These are phyloP conservation scores for Acanthosepion lycidas DNA, from an alignment of 2,888 invertebrate species.

Conservation along the genomic window DNA sequence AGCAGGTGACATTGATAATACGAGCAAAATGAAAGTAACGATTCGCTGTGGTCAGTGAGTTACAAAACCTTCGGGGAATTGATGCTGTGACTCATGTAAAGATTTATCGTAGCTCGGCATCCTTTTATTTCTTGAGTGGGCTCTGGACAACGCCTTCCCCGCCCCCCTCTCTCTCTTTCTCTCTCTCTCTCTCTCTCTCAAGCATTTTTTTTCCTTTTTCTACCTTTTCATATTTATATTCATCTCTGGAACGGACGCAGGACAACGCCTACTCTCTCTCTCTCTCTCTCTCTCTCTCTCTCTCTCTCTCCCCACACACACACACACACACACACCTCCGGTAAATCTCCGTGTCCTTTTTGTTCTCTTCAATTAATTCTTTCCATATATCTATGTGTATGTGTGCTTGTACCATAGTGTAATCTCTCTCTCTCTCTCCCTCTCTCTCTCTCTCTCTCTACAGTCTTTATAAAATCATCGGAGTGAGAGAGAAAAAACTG, in stretches of 20 bases:
- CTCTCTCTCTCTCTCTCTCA: background rate
- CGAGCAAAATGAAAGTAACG: background rate
- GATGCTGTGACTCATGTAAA: background rate
- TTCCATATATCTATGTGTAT: too few species aligned
- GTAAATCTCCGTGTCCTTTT: too few species aligned
- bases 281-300: background rate
- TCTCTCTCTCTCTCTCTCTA: too few species aligned
- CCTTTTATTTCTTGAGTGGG: background rate
- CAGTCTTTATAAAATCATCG: too few species aligned
- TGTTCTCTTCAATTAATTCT: too few species aligned
- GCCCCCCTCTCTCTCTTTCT: background rate
- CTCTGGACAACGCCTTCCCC: too few species aligned
- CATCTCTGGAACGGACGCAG: background rate
- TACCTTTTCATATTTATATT: background rate
- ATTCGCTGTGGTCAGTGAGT: background rate
- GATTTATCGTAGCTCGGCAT: background rate
- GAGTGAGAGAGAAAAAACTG: too few species aligned
- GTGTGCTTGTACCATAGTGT: too few species aligned
- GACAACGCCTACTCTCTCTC: background rate
- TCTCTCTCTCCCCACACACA: background rate
- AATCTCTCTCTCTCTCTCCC: too few species aligned
- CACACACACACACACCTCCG: too few species aligned
- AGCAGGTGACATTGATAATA: background rate
- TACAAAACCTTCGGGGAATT: background rate
- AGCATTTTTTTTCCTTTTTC: too few species aligned